These are phyloP conservation scores for Papilio glaucus DNA, from an alignment of 1,140 invertebrate genomes.

Conservation along the genomic window DNA sequence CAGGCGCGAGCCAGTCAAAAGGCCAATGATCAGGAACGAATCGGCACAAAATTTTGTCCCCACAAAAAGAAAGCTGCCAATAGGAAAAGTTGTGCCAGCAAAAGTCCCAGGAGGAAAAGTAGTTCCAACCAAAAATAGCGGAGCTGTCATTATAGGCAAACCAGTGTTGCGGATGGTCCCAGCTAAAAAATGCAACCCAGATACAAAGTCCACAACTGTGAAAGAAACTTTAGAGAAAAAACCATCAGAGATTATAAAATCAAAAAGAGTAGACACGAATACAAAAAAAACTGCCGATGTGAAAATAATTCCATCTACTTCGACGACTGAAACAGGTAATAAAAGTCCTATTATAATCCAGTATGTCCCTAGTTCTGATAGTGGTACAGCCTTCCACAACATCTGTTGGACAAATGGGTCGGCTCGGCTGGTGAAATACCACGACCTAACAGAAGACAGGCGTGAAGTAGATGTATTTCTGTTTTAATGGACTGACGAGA, in stretches of 20 bases:
- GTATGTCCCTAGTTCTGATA: too few species aligned
- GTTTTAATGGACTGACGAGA: too few species aligned
- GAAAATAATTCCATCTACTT: neutral
- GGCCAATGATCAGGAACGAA: neutral
- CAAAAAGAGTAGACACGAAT: neutral
- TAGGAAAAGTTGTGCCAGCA: too few species aligned
- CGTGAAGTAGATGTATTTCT: too few species aligned
- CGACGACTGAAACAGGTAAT: neutral
- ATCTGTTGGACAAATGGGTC: too few species aligned
- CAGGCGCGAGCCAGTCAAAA: neutral
- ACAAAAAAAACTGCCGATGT: neutral
- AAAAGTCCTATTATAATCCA: neutral
- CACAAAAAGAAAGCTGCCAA: neutral
- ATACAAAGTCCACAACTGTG: neutral
- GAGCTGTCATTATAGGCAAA: neutral
- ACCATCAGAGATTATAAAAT: neutral
- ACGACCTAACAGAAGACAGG: too few species aligned
- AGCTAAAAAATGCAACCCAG: neutral
- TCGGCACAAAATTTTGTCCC: neutral
- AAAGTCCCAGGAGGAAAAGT: neutral
- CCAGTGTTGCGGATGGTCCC: neutral
- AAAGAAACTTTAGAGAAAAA: neutral
- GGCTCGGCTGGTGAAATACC: too few species aligned
- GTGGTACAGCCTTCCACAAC: too few species aligned
- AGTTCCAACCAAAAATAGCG: neutral